A percentile compares a stretch with the other conserved stretches of the same genome.
phyloP scores from a whole-genome alignment of 2,888 invertebrate species.

The Lepas anatifera region DNA sequence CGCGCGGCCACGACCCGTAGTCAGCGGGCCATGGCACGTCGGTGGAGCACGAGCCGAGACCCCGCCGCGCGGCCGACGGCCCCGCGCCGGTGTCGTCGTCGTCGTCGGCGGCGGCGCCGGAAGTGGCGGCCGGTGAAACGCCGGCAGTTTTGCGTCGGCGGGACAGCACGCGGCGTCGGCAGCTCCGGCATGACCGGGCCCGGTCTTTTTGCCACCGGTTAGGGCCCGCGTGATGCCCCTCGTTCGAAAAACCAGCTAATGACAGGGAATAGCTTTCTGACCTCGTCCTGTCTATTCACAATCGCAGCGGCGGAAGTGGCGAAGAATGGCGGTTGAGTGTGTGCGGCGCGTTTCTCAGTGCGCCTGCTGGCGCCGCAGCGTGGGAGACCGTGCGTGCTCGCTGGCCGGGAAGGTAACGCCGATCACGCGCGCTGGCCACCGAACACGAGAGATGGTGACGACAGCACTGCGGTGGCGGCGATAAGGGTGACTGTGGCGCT shows the following conservation, averaged over 20 bases:
- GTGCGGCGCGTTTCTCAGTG: not conserved
- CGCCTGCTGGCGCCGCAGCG: too few relatives aligned
- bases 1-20: too few relatives aligned
- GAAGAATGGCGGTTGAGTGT: not conserved
- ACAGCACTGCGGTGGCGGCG: too few relatives aligned
- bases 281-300: not conserved
- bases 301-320: not conserved
- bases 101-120: not conserved
- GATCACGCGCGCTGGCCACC: too few relatives aligned
- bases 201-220: not conserved
- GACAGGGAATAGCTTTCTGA: not conserved
- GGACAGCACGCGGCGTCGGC: not conserved
- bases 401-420: too few relatives aligned
- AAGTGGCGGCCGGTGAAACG: not conserved
- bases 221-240: not conserved
- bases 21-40: too few relatives aligned
- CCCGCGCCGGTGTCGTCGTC: not conserved
- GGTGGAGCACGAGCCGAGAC: too few relatives aligned
- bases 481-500: too few relatives aligned
- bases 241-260: not conserved
- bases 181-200: not conserved
- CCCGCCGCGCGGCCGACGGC: too few relatives aligned
- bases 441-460: too few relatives aligned
- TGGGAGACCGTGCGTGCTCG: too few relatives aligned
- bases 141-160: not conserved